phyloP scores from a whole-genome alignment of 1,140 invertebrate genomes.

The Cydia splendana region DNA sequence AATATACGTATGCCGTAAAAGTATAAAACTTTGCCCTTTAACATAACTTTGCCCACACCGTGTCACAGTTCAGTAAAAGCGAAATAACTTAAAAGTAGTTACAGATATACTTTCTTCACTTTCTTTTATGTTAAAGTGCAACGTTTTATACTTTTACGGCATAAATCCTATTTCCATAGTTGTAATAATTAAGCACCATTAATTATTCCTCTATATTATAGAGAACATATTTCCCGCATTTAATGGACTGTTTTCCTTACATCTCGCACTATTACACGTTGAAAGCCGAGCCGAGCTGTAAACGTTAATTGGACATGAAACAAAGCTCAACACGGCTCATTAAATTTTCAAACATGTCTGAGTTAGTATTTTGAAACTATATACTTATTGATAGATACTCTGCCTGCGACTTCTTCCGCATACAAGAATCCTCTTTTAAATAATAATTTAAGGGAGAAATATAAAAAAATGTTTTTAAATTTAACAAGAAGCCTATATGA shows the following conservation, averaged over 20 bases:
- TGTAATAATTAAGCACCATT: neutral
- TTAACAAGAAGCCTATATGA: too few species aligned
- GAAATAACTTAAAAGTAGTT: too few species aligned
- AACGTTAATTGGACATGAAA: conserved; percentile 58
- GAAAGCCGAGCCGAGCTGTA: conserved; percentile 48
- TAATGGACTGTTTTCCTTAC: conserved; percentile 11
- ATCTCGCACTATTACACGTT: conserved; percentile 43
- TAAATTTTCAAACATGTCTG: conserved; percentile 41
- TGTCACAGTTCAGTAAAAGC: too few species aligned
- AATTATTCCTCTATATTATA: neutral
- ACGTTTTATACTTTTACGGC: too few species aligned
- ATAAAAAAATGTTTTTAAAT: too few species aligned
- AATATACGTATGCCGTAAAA: too few species aligned
- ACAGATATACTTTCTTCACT: too few species aligned
- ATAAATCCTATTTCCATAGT: neutral
- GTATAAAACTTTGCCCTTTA: too few species aligned
- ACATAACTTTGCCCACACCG: too few species aligned
- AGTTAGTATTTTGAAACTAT: conserved; percentile 41
- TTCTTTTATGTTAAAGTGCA: too few species aligned
- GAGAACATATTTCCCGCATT: neutral
- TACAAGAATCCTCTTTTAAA: too few species aligned
- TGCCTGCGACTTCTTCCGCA: neutral
- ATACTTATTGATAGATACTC: conserved; percentile 17
- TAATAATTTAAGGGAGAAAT: too few species aligned
- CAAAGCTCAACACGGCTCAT: conserved; percentile 41